phyloP scores from a whole-genome alignment of 2,113 vertebrate genomes.

The Pipa parva region DNA sequence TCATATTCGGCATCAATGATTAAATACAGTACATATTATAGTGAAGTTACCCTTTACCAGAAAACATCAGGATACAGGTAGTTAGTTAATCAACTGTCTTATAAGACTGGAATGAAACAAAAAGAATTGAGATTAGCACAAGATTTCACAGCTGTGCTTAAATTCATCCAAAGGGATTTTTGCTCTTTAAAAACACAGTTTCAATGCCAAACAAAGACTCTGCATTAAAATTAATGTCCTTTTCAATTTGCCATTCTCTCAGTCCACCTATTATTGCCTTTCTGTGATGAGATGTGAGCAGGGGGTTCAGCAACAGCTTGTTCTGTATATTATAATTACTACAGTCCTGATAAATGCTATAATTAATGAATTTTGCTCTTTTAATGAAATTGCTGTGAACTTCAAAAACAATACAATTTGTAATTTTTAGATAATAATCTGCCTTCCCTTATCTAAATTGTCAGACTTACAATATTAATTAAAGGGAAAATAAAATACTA shows the following conservation, averaged over 20 bases:
- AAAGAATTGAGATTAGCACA: no score
- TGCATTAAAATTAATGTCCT: conserved; percentile 10
- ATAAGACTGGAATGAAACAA: no score
- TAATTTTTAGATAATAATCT: neutral
- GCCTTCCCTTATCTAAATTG: neutral
- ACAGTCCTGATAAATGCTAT: neutral
- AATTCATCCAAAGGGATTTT: no score
- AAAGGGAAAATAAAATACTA: no score
- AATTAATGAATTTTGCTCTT: neutral
- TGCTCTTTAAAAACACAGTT: no score
- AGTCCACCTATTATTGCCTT: neutral
- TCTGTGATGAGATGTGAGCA: conserved; percentile 5
- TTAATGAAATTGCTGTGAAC: neutral
- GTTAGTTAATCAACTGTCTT: no score
- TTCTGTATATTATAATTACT: conserved; percentile 9
- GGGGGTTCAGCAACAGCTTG: neutral
- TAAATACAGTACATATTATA: no score
- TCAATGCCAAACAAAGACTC: neutral
- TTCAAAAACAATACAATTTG: neutral
- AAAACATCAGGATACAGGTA: no score
- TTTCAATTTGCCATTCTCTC: neutral
- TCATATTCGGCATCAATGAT: no score
- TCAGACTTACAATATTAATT: no score
- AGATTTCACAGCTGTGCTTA: no score
- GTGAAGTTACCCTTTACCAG: no score